Conservation (phyloP, 92 coral and sea anemone species). For the Metridium senile region DNA sequence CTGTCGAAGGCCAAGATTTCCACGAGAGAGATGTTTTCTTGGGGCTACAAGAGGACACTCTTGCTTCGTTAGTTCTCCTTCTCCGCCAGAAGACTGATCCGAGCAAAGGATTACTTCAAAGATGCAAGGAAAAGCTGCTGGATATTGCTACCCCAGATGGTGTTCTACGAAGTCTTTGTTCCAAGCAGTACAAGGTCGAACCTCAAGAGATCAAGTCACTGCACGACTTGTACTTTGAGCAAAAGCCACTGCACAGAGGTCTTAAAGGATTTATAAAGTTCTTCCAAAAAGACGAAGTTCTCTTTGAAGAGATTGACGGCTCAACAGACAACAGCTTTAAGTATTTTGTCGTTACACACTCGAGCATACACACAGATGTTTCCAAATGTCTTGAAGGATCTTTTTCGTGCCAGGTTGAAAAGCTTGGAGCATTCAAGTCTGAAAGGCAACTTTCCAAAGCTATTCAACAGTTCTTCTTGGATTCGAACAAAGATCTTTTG, state of each 20-base stretch:
- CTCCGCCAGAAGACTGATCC: conserved; percentile 12
- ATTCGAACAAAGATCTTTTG: conserved; percentile 19
- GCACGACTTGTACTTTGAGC: conserved; percentile 12
- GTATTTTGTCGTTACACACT: conserved; percentile 41
- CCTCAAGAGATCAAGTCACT: conserved; percentile 20
- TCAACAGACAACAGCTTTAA: conserved; percentile 13
- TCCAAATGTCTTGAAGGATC: conserved; percentile 18
- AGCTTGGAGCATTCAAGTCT: conserved; percentile 40
- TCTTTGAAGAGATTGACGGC: not conserved
- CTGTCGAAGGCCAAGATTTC: conserved; percentile 21
- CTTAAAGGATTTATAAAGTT: conserved; percentile 24
- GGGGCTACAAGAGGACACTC: conserved; percentile 53
- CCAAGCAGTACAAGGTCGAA: conserved; percentile 20
- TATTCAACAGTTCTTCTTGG: conserved; percentile 33
- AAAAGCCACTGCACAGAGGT: conserved; percentile 37
- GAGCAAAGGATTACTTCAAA: conserved; percentile 12
- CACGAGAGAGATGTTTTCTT: conserved; percentile 46
- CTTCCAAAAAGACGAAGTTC: not conserved
- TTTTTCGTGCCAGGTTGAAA: conserved; percentile 35
- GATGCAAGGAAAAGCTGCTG: conserved; percentile 44
- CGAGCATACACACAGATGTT: conserved; percentile 37
- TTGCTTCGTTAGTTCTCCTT: conserved; percentile 46
- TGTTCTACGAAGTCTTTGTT: conserved; percentile 27
- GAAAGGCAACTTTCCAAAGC: conserved; percentile 38
- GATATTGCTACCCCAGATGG: conserved; percentile 45